Evolutionary conservation across 1,140 invertebrate genomes (phyloP).

Genomic region (Drosophila orosa): DNA sequence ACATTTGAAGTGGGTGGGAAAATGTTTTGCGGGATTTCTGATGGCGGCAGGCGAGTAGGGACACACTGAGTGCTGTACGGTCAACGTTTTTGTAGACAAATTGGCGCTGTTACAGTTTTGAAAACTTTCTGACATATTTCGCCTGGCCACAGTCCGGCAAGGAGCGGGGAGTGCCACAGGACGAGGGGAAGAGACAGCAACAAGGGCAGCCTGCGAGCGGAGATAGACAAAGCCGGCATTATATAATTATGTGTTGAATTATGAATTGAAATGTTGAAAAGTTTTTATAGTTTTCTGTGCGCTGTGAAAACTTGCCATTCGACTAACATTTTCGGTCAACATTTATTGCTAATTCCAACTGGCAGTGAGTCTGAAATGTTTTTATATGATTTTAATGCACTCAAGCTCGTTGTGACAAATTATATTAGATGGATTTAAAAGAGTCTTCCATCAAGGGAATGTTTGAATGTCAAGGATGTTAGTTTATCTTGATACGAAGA

Average conservation of each 20-base stretch:
- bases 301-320: constrained; percentile 54
- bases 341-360: constrained; percentile 62
- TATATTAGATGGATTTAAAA: constrained; percentile 9
- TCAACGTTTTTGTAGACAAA: constrained; percentile 66
- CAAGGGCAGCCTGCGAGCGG: constrained; percentile 8
- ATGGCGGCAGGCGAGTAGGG: not conserved
- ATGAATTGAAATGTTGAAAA: constrained; percentile 79
- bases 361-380: constrained; percentile 25
- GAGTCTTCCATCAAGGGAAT: constrained; percentile 2
- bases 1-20: constrained; percentile 58
- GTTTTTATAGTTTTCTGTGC: constrained; percentile 69
- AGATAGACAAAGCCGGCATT: constrained; percentile 43
- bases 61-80: constrained; percentile 33
- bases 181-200: constrained; percentile 5
- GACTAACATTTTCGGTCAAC: constrained; percentile 67
- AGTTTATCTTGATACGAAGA: not conserved
- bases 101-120: constrained; percentile 76
- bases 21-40: constrained; percentile 9
- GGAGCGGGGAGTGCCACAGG: not conserved
- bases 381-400: constrained; percentile 60
- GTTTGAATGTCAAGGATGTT: not conserved
- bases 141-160: constrained; percentile 30
- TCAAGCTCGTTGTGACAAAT: constrained; percentile 43
- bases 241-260: constrained; percentile 81
- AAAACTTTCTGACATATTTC: constrained; percentile 77